phyloP scores from a whole-genome alignment of 2,888 invertebrate species.

The Choreutis nemorana region DNA sequence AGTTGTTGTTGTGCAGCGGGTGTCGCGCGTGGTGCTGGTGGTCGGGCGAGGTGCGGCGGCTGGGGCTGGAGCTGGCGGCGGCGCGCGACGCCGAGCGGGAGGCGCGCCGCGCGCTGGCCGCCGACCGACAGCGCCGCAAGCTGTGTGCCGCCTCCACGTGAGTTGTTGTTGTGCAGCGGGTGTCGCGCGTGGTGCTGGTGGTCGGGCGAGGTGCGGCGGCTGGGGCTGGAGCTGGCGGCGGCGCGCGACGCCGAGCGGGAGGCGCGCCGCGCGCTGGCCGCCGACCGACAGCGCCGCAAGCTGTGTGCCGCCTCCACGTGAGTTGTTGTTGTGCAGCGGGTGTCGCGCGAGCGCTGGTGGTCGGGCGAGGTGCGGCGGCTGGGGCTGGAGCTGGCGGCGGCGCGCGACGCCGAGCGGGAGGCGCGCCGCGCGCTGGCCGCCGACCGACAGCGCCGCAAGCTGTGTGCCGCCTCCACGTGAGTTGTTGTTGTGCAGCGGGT shows the following conservation, averaged over 20 bases:
- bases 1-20: too few species aligned
- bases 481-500: conserved; percentile 90
- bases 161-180: conserved; percentile 88
- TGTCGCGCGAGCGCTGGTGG: conserved; percentile 90
- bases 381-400: conserved; percentile 95
- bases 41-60: conserved; percentile 82
- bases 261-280: conserved; percentile 82
- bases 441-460: conserved; percentile 81
- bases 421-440: conserved; percentile 63
- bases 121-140: conserved; percentile 30
- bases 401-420: conserved; percentile 93
- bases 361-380: conserved; percentile 98
- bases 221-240: conserved; percentile 96
- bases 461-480: conserved; percentile 69
- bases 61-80: conserved; percentile 90
- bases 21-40: conserved; percentile 68
- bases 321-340: conserved; percentile 88
- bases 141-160: conserved; percentile 73
- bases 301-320: conserved; percentile 69
- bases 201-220: conserved; percentile 96
- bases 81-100: conserved; percentile 87
- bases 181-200: conserved; percentile 90
- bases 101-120: conserved; percentile 61
- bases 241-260: conserved; percentile 94
- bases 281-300: conserved; percentile 85